Evolutionary conservation across 2,113 vertebrate species (phyloP), one percentile per base, ranked within the genome.

Genomic region (Lota lota): DNA sequence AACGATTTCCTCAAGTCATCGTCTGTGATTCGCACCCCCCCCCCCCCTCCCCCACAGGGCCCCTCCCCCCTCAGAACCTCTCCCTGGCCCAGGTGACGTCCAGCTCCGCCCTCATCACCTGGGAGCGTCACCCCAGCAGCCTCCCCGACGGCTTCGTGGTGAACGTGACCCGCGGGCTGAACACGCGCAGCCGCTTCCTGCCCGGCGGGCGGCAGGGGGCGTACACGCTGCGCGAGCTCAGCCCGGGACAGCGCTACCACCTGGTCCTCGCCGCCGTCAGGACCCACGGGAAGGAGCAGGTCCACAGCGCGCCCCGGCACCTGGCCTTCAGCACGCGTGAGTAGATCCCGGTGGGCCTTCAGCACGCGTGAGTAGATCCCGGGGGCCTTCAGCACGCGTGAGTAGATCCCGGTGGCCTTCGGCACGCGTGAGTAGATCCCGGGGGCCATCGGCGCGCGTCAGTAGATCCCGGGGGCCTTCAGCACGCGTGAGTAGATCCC

Each of bases 111-210:
- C 92, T 90, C 22, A 79, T 99, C 80, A 90, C 77, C 1, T 99
- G 97, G 97, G 93, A 93, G 5, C 84, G 85, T 66, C 92, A 92
- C 0, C 74, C 85, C 0, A 61, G 76, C 0, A 80, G 87, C 1
- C 5, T 87, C 0, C 88, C 91, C 61, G 94, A 97, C 47, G 97
- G 96, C 0, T 99, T 95, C 17, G 92, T 97, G 88, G 94, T 99
- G 79, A 99, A 98, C 0, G 92, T 98, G 85, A 98, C 95, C 61
- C 93, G 92, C 0, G 89, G 92, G 2, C 90, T 96, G 86, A 98
- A 88, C 6, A 90, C 93, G 57, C 94, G 95, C 84, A 98, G 97
- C 79, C 97, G 96, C 80, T 97, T 96, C 0, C 88, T 99, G 67
- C 94, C 96, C 68, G 94, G 89, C 0, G 95, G 95, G 60, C 94